A percentile compares a stretch with the other conserved stretches of the same genome.
Conservation (phyloP, 1,140 invertebrate species). For the Caerostris extrusa region DNA sequence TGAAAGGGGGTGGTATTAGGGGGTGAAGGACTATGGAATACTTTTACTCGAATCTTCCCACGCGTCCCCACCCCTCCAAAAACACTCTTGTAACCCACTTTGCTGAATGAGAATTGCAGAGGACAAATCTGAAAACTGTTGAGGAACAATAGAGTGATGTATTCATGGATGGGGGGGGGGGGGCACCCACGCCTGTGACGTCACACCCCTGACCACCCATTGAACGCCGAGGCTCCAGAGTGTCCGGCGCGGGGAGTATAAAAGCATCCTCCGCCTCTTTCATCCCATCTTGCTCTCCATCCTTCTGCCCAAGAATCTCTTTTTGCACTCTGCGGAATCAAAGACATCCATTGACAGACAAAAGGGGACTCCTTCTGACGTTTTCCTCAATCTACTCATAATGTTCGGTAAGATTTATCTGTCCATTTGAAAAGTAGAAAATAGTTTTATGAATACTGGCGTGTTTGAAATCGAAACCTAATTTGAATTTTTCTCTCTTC, state of each 20-base stretch:
- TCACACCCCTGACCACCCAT: slow-evolving; percentile 72
- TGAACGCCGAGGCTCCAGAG: slow-evolving; percentile 62
- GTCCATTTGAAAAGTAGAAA: background rate
- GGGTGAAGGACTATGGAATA: background rate
- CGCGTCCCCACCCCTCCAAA: background rate
- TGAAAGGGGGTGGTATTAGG: background rate
- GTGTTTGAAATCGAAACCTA: no score
- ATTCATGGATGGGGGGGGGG: background rate
- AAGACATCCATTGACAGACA: background rate
- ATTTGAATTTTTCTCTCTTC: no score
- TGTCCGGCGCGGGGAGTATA: slow-evolving; percentile 74
- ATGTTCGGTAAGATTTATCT: slow-evolving; percentile 24
- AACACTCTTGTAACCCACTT: slow-evolving; percentile 4
- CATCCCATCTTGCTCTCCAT: slow-evolving; percentile 23
- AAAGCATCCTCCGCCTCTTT: slow-evolving; percentile 46
- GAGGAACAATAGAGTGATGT: slow-evolving; percentile 48
- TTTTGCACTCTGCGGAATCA: background rate
- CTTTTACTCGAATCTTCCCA: slow-evolving; percentile 3
- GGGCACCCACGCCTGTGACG: slow-evolving; percentile 70
- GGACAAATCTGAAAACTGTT: slow-evolving; percentile 59
- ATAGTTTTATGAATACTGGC: background rate
- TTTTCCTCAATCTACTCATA: background rate
- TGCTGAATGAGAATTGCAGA: background rate
- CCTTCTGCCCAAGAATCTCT: background rate
- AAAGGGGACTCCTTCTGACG: background rate